These are phyloP conservation scores for Odontesthes bonariensis DNA, from an alignment of 2,113 vertebrate genomes.

Conservation along the genomic window DNA sequence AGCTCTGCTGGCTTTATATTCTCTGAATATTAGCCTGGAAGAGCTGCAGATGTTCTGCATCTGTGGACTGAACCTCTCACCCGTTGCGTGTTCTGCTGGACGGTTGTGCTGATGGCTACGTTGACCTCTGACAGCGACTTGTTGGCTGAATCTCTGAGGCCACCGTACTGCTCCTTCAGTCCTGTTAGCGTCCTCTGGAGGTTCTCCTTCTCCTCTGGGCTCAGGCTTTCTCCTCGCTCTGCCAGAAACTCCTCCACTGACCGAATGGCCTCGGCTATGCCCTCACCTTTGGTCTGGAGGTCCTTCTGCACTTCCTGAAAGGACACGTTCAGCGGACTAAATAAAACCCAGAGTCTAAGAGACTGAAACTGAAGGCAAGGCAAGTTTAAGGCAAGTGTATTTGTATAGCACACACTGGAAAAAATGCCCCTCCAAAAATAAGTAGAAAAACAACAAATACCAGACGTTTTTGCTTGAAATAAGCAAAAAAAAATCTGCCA, in stretches of 20 bases:
- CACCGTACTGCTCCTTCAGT: conserved; percentile 88
- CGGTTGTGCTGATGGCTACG: conserved; percentile 85
- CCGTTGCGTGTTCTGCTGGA: conserved; percentile 94
- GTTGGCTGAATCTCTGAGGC: conserved; percentile 83
- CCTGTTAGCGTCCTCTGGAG: conserved; percentile 83
- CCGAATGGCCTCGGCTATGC: conserved; percentile 85
- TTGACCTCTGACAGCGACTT: conserved; percentile 87
- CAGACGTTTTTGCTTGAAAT: no score
- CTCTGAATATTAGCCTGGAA: no score
- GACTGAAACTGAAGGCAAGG: no score
- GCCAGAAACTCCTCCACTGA: conserved; percentile 90
- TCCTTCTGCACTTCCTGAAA: conserved; percentile 89
- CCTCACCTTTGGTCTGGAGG: conserved; percentile 84
- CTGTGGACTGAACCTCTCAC: conserved; percentile 69
- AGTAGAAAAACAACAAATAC: no score
- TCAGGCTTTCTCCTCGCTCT: conserved; percentile 87
- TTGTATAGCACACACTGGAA: no score
- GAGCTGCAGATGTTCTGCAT: neutral
- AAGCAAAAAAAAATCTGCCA: no score
- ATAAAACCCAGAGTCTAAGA: neutral
- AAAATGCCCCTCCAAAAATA: no score
- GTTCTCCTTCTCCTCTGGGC: conserved; percentile 82
- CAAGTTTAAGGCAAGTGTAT: no score
- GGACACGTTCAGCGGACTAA: neutral
- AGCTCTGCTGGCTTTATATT: no score